Conservation (phyloP, 1,140 invertebrate genomes). For the Heliconius himera region DNA sequence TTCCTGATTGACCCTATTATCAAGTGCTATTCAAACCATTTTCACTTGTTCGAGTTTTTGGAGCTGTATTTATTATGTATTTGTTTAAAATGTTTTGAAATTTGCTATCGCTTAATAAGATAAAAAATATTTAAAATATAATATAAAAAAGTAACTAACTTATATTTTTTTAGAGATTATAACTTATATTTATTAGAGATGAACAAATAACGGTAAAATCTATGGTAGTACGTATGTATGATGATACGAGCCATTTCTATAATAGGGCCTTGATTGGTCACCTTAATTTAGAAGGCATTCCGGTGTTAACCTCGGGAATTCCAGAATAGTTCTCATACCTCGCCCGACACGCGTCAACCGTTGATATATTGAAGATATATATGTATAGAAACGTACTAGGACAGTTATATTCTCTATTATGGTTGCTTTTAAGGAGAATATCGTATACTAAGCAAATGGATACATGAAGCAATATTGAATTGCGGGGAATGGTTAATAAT, state of each 20-base stretch:
- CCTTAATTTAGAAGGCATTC: conserved; percentile 69
- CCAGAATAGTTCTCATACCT: conserved; percentile 66
- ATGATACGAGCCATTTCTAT: conserved; percentile 15
- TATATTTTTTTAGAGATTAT: too few relatives aligned
- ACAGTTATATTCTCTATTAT: background rate
- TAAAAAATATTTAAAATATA: background rate
- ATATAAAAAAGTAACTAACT: too few relatives aligned
- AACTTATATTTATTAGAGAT: too few relatives aligned
- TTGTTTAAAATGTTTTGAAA: background rate
- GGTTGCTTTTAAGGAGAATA: background rate
- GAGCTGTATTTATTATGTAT: background rate
- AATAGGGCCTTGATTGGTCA: conserved; percentile 57
- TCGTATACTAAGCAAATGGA: background rate
- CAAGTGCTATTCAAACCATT: conserved; percentile 15
- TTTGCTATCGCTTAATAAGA: background rate
- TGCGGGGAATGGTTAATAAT: conserved; percentile 12
- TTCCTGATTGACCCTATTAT: conserved; percentile 29
- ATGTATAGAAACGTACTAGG: background rate
- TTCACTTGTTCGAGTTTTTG: conserved; percentile 4
- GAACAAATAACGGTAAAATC: background rate
- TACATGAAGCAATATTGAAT: background rate
- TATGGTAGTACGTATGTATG: conserved; percentile 18
- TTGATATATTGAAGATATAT: background rate
- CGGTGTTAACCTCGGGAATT: conserved; percentile 60
- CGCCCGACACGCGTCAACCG: conserved; percentile 32